Conservation (phyloP, 1,140 invertebrate species). For the Apis florea region DNA sequence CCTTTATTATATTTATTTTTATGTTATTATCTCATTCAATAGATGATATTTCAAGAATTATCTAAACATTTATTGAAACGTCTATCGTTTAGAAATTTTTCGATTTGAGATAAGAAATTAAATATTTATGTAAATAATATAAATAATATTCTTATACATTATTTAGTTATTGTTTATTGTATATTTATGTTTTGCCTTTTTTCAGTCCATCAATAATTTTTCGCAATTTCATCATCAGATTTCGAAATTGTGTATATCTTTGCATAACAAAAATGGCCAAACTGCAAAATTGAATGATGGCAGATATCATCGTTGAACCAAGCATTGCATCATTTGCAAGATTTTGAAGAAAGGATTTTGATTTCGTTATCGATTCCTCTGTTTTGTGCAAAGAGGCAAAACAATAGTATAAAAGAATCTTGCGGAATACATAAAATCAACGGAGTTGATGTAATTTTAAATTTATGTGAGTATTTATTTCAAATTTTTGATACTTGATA, state of each 20-base stretch:
- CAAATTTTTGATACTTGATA: too few species aligned
- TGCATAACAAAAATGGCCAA: slow-evolving; percentile 62
- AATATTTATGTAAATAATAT: slow-evolving; percentile 1
- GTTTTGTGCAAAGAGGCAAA: slow-evolving; percentile 7
- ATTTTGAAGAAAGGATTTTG: slow-evolving; percentile 53
- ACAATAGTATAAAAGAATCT: too few species aligned
- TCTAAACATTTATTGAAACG: slow-evolving; percentile 69
- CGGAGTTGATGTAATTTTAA: not conserved
- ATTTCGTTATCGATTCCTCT: slow-evolving; percentile 57
- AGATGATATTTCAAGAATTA: slow-evolving; percentile 72
- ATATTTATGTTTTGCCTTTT: not conserved
- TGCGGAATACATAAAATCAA: not conserved
- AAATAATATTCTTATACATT: slow-evolving; percentile 67
- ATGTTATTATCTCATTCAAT: slow-evolving; percentile 39
- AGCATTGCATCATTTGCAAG: slow-evolving; percentile 47
- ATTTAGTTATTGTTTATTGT: not conserved
- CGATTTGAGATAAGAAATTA: slow-evolving; percentile 66
- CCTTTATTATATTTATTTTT: too few species aligned
- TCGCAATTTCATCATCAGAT: slow-evolving; percentile 51
- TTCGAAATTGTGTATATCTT: slow-evolving; percentile 58
- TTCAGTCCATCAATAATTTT: not conserved
- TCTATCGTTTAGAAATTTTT: slow-evolving; percentile 68
- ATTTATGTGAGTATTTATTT: not conserved
- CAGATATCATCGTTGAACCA: slow-evolving; percentile 47
- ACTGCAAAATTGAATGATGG: slow-evolving; percentile 53